Conservation (phyloP, 2,113 vertebrate species). For the Rhinoptilus africanus region DNA sequence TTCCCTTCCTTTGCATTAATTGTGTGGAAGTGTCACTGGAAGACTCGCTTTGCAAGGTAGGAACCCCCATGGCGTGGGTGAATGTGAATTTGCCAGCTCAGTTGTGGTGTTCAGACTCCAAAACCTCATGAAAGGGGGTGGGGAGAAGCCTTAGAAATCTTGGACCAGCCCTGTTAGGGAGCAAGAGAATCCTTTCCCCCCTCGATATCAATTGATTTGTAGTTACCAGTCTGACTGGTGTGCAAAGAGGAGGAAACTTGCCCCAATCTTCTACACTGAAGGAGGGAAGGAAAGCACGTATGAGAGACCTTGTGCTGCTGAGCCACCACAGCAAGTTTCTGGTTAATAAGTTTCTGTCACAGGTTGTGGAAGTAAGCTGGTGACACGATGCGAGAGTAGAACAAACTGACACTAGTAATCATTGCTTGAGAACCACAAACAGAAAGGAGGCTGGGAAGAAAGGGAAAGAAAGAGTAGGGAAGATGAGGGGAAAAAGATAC, state of each 20-base stretch:
- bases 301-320: neutral
- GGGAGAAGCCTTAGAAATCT: neutral
- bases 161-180: neutral
- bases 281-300: neutral
- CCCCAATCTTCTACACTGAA: neutral
- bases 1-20: neutral
- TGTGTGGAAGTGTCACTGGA: neutral
- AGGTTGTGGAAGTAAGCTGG: neutral
- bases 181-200: neutral
- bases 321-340: neutral
- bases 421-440: neutral
- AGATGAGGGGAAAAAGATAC: neutral
- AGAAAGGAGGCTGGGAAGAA: neutral
- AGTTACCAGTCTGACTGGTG: neutral
- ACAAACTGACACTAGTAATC: neutral
- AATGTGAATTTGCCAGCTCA: neutral
- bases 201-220: neutral
- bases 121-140: neutral
- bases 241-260: neutral
- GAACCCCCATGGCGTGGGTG: neutral
- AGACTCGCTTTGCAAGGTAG: neutral
- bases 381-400: neutral
- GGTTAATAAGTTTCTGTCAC: neutral
- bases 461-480: neutral
- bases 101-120: neutral